phyloP scores from a whole-genome alignment of 1,140 invertebrate species.

The Hylaeus anthracinus region DNA sequence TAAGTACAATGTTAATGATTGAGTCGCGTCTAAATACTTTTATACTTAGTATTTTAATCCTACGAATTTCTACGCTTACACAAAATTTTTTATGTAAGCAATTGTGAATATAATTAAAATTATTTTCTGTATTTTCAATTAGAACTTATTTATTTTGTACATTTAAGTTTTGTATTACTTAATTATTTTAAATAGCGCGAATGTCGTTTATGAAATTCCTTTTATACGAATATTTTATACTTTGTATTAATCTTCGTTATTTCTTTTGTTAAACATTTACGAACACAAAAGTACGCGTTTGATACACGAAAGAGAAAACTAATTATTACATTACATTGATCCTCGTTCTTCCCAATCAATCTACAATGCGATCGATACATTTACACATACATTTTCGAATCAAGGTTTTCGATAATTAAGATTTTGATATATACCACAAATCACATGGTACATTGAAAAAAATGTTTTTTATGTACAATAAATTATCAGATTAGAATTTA shows the following conservation, averaged over 20 bases:
- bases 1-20: conserved; percentile 44
- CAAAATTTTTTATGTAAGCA: conserved; percentile 36
- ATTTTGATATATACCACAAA: neutral
- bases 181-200: neutral
- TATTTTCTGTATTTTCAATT: conserved; percentile 61
- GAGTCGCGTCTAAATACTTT: conserved; percentile 54
- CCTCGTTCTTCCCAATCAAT: neutral
- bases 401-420: conserved; percentile 14
- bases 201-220: neutral
- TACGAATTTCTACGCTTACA: conserved; percentile 47
- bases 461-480: conserved; percentile 32
- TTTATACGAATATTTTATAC: neutral
- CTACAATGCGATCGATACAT: neutral
- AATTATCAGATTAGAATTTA: conserved; percentile 13
- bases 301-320: neutral
- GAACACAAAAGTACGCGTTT: neutral
- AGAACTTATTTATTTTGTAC: neutral
- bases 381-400: neutral
- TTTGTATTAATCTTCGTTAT: neutral
- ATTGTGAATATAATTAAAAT: conserved; percentile 58
- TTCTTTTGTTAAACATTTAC: neutral
- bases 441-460: neutral
- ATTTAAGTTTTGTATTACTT: neutral
- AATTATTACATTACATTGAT: neutral
- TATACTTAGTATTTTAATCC: conserved; percentile 49